Percentiles rank a stretch among this genome's conserved stretches.
These are phyloP conservation scores for Burhinus bistriatus DNA, from an alignment of 2,113 vertebrate genomes.

Conservation along the genomic window DNA sequence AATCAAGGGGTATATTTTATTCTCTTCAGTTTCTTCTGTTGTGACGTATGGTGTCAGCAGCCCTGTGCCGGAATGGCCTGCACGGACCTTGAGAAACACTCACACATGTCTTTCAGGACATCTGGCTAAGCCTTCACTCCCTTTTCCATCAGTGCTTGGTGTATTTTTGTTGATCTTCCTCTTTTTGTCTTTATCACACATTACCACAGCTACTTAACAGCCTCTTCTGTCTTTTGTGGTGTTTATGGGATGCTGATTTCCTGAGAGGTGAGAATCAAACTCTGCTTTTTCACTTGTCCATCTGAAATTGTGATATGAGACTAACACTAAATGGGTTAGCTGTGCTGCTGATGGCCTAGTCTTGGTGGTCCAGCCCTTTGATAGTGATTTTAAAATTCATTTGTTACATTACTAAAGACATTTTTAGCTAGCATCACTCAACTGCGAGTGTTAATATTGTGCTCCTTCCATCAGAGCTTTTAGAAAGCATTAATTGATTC, in stretches of 20 bases:
- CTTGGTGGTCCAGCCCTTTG: not conserved
- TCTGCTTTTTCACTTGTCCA: not conserved
- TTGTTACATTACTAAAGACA: not conserved
- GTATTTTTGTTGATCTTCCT: not conserved
- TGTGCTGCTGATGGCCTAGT: not conserved
- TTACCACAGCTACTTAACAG: not conserved
- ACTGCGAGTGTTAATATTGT: constrained; percentile 30
- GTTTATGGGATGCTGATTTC: not conserved
- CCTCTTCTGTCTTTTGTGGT: not conserved
- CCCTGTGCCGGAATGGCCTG: not conserved
- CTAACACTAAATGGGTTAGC: not conserved
- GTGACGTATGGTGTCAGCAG: not conserved
- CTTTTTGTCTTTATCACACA: not conserved
- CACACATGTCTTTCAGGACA: not conserved
- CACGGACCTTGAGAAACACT: not conserved
- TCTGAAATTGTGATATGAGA: not conserved
- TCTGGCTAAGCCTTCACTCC: not conserved
- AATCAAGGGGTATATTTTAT: not conserved
- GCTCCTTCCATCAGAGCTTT: constrained; percentile 2
- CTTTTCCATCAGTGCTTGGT: not conserved
- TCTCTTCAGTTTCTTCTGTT: not conserved
- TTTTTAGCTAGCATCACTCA: constrained; percentile 23
- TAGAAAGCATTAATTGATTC: constrained; percentile 51
- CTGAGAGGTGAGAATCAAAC: not conserved
- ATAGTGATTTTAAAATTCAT: not conserved